Conservation (phyloP, 2,888 invertebrate genomes). For the Drosophila fungiperda region DNA sequence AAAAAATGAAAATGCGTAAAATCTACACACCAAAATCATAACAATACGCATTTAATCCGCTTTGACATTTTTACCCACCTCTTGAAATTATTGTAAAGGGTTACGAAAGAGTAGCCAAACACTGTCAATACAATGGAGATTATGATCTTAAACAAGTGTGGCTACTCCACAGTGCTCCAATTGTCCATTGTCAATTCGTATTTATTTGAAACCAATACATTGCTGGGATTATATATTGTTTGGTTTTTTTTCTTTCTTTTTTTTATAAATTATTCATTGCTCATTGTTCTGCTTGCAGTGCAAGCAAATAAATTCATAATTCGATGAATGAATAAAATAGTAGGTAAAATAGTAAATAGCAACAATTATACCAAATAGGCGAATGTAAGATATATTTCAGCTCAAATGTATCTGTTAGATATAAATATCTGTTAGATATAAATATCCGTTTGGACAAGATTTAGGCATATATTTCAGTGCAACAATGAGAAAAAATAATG, state of each 20-base stretch:
- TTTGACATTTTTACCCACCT: conserved; percentile 32
- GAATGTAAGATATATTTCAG: background rate
- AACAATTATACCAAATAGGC: background rate
- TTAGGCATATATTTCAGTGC: background rate
- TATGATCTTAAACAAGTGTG: conserved; percentile 16
- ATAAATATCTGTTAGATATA: background rate
- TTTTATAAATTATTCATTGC: background rate
- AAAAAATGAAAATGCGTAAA: conserved; percentile 23
- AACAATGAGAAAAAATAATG: no score
- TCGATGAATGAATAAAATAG: background rate
- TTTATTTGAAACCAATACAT: conserved; percentile 1
- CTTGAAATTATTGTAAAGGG: conserved; percentile 3
- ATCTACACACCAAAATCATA: conserved; percentile 32
- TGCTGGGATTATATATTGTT: background rate
- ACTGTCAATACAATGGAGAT: conserved; percentile 24
- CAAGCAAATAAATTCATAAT: background rate
- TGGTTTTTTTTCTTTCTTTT: no score
- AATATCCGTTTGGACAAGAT: rapidly evolving
- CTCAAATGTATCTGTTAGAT: background rate
- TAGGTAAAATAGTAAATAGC: background rate
- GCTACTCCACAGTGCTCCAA: conserved; percentile 17
- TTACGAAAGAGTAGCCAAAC: conserved; percentile 29
- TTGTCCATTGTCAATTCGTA: conserved; percentile 8
- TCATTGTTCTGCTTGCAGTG: background rate
- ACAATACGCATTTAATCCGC: conserved; percentile 47